These are phyloP conservation scores for Tipula vernalis DNA, from an alignment of 2,888 invertebrate species.

Conservation along the genomic window DNA sequence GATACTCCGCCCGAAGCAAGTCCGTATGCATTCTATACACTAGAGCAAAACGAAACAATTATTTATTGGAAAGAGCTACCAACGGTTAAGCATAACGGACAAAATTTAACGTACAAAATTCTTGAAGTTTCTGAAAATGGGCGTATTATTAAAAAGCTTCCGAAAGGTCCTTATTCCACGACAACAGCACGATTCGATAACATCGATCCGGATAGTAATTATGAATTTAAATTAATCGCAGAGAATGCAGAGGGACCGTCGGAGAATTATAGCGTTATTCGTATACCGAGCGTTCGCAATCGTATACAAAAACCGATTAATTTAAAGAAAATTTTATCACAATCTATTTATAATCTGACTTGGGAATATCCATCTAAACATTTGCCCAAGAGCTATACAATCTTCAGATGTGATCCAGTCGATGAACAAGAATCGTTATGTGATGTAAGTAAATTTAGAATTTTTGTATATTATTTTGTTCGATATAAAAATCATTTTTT, in stretches of 20 bases:
- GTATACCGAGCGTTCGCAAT: not conserved
- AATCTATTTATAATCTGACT: not conserved
- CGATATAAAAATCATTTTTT: not conserved
- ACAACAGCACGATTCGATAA: slow-evolving; percentile 11
- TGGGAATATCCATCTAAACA: not conserved
- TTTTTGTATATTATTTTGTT: not conserved
- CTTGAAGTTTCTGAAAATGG: not conserved
- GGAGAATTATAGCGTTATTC: not conserved
- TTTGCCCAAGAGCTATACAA: not conserved
- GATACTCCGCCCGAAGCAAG: slow-evolving; percentile 51
- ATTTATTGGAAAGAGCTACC: slow-evolving; percentile 62
- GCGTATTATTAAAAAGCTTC: not conserved
- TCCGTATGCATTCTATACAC: slow-evolving; percentile 47
- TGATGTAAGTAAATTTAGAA: not conserved
- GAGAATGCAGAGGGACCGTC: not conserved
- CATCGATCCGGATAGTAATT: not conserved
- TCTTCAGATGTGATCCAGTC: not conserved
- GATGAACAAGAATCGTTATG: not conserved
- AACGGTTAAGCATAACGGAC: slow-evolving; percentile 51
- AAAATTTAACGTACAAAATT: slow-evolving; percentile 49
- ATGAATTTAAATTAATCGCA: slow-evolving; percentile 23
- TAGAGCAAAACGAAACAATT: slow-evolving; percentile 26
- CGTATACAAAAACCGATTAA: not conserved
- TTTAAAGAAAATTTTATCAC: not conserved
- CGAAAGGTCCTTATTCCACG: not conserved